A percentile compares a stretch with the other conserved stretches of the same genome.
phyloP scores from a whole-genome alignment of 2,888 invertebrate genomes.

The Bombylius discolor region DNA sequence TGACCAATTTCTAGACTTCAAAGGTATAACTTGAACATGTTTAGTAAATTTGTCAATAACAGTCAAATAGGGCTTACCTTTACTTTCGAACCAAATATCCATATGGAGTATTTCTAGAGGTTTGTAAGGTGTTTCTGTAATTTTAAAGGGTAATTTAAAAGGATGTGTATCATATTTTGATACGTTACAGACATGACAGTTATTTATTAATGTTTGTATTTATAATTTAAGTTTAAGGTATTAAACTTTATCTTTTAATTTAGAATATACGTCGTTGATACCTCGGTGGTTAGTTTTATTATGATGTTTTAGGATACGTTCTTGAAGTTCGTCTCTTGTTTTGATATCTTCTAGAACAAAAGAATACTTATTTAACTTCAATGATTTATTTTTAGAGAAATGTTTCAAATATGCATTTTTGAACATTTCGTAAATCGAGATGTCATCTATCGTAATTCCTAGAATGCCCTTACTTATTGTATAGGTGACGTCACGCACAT shows the following conservation, averaged over 20 bases:
- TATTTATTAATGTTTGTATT: slow-evolving; percentile 6
- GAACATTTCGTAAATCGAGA: background rate
- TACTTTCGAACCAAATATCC: slow-evolving; percentile 4
- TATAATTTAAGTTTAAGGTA: slow-evolving; percentile 1
- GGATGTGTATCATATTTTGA: slow-evolving; percentile 8
- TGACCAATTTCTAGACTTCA: slow-evolving; percentile 1
- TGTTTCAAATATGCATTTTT: too few species aligned
- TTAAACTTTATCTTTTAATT: slow-evolving; percentile 3
- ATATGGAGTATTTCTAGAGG: too few species aligned
- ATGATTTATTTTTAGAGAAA: too few species aligned
- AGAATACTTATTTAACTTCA: too few species aligned
- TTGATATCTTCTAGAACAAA: background rate
- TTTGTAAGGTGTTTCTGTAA: slow-evolving; percentile 2
- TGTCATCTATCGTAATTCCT: slow-evolving; percentile 1
- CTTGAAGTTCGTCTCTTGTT: background rate
- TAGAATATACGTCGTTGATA: slow-evolving; percentile 1
- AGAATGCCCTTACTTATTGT: slow-evolving; percentile 1
- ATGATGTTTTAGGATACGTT: background rate
- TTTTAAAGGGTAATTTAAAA: slow-evolving; percentile 8
- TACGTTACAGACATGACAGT: slow-evolving; percentile 5
- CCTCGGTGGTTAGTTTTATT: slow-evolving; percentile 5
- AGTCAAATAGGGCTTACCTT: background rate
- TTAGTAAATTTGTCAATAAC: slow-evolving; percentile 9
- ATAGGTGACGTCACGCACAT: too few species aligned
- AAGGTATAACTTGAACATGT: slow-evolving; percentile 2